Base-by-base conservation (phyloP, 2,797 vertebrate genomes). In the Pachyuromys duprasi region DNA sequence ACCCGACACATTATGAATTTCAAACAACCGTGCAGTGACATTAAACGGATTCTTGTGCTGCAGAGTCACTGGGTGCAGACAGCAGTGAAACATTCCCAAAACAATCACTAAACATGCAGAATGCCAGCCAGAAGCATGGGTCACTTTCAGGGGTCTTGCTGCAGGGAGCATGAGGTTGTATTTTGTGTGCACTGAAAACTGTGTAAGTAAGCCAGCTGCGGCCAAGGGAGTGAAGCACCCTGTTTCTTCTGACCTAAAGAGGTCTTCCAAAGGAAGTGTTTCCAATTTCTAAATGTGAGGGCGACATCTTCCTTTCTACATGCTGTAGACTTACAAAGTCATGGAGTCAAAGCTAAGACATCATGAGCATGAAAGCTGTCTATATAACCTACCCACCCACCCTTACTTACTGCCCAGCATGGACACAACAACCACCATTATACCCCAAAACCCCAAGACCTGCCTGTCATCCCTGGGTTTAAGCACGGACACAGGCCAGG, bases 21-120 rank as follows among this genome's bases (percentile, higher is more conserved):
- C 98, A 98, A 97, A 98, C 96, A 96, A 97, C 97, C 98, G 97
- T 98, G 98, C 98, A 98, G 98, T 98, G 96, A 98, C 96, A 96
- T 97, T 67, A 95, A 96, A 96, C 94, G 33, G 76, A 95, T 97
- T 94, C 94, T 92, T 96, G 95, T 92, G 18, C 89, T 98, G 96
- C 96, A 93, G 97, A 98, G 97, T 97, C 97, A 97, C 86, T 96
- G 57, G 97, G 97, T 93, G 97, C 95, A 96, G 91, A 93, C 72
- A 98, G 98, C 98, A 98, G 96, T 97, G 97, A 97, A 97, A 98
- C 98, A 97, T 98, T 98, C 98, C 97, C 55, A 97, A 90, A 15
- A 98, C 98, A 98, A 98, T 98, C 98, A 98, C 98, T 93, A 98
- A 75, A 98, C 98, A 98, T 99, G 98, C 98, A 99, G 96, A 98